Percentiles rank a stretch among this genome's conserved stretches.
These are phyloP conservation scores for Cyphomyrmex costatus DNA, from an alignment of 1,140 invertebrate genomes.

Conservation along the genomic window DNA sequence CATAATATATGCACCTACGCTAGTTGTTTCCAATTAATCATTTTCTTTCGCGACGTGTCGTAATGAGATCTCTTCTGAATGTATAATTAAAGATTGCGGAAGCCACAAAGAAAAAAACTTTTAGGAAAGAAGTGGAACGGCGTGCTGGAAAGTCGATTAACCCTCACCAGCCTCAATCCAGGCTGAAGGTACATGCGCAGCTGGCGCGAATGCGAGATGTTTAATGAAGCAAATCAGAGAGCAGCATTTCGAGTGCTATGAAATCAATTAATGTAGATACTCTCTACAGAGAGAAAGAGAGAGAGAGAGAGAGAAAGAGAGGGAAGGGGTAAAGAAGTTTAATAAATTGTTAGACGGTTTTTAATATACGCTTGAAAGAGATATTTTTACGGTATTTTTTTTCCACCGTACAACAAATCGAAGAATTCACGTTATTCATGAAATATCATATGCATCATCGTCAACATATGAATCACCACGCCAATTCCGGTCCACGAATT, in stretches of 20 bases:
- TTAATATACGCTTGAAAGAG: background rate
- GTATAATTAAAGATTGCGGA: constrained; percentile 55
- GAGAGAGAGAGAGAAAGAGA: constrained; percentile 2
- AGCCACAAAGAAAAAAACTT: constrained; percentile 36
- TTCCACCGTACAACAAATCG: background rate
- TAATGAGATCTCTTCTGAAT: constrained; percentile 58
- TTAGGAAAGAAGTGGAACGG: constrained; percentile 21
- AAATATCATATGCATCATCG: constrained; percentile 44
- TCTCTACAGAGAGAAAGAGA: background rate
- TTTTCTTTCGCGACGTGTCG: constrained; percentile 51
- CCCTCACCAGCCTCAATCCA: background rate
- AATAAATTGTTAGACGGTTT: constrained; percentile 23
- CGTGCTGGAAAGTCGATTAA: constrained; percentile 51
- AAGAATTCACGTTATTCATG: constrained; percentile 8
- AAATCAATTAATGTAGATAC: constrained; percentile 53
- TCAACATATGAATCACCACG: constrained; percentile 49
- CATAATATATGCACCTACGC: constrained; percentile 43
- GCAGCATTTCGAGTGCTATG: background rate
- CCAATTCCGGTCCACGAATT: constrained; percentile 30
- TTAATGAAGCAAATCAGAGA: constrained; percentile 66
- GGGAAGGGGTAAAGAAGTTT: background rate
- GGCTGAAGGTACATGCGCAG: constrained; percentile 26
- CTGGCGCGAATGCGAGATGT: constrained; percentile 55
- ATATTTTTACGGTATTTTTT: constrained; percentile 12
- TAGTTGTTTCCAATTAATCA: constrained; percentile 51